Conservation (phyloP, 2,797 vertebrate genomes). For the Sarcoramphus papa region DNA sequence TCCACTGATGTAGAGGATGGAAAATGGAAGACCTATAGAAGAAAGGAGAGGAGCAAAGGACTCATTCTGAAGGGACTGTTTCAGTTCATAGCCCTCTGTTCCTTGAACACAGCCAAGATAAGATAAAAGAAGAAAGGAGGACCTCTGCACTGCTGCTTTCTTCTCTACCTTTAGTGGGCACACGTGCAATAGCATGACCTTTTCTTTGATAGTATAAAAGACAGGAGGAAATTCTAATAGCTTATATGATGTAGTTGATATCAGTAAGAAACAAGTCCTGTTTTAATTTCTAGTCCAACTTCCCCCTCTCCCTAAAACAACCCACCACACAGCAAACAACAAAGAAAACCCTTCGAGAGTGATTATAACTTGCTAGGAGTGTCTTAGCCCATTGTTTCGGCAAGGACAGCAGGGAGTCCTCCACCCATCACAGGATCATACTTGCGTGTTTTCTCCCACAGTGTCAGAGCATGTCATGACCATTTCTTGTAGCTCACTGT, state of each 20-base stretch:
- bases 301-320: neutral
- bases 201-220: neutral
- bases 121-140: neutral
- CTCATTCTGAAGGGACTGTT: neutral
- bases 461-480: neutral
- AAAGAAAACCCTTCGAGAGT: neutral
- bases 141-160: neutral
- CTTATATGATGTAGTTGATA: neutral
- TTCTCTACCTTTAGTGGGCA: neutral
- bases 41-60: neutral
- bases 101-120: neutral
- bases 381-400: neutral
- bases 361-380: neutral
- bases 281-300: neutral
- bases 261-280: neutral
- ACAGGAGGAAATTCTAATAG: neutral
- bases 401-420: neutral
- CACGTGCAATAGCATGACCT: neutral
- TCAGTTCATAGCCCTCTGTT: neutral
- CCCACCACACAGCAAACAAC: neutral
- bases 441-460: neutral
- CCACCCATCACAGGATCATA: neutral
- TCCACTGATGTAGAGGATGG: neutral
- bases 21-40: neutral
- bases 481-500: neutral